Evolutionary conservation across 2,797 vertebrate genomes (phyloP), one percentile per base, ranked within the genome.

Genomic region (Acipenser ruthenus): DNA sequence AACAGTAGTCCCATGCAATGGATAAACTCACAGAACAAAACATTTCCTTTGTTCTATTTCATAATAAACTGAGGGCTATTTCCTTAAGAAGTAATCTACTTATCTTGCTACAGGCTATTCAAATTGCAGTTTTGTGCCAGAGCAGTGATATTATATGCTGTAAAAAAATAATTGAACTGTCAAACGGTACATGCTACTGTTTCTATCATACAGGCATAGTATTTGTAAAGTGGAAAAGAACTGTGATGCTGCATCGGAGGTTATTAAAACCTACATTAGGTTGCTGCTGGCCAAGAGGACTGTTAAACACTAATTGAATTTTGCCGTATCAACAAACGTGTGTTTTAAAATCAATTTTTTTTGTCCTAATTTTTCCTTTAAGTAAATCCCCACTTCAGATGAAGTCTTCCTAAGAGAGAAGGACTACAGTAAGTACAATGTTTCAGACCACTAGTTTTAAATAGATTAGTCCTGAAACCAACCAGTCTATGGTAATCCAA

Each of bases 131-230:
- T 77, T 60, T 68, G 65, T 69, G 77, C 73, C 73, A 73, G 67
- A 66, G 71, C 72, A 76, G 73, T 69, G 78, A 84, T 81, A 80
- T 84, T 81, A 83, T 78, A 80, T 53, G 74, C 78, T 84, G 84
- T 86, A 83, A 86, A 72, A 83, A 80, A 87, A 79, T 87, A 83
- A 88, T 83, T 84, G 86, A 83, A 76, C 82, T 85, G 87, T 86
- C 84, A 87, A 61, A 71, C 55, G 72, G 68, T 77, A 74, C 77
- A 77, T 37, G 71, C 79, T 79, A 77, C 64, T 68, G 62, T 71
- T 67, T 73, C 77, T 74, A 79, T 85, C 85, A 83, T 61, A 77
- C 74, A 62, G 37, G 62, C 48, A 0, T 23, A 37, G 37, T 50
- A 50, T 62, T 67, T 62, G 15, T 53, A 53, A 65, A 58, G 71